Evolutionary conservation across 2,113 vertebrate species (phyloP).

Genomic region (Prunella fulvescens): DNA sequence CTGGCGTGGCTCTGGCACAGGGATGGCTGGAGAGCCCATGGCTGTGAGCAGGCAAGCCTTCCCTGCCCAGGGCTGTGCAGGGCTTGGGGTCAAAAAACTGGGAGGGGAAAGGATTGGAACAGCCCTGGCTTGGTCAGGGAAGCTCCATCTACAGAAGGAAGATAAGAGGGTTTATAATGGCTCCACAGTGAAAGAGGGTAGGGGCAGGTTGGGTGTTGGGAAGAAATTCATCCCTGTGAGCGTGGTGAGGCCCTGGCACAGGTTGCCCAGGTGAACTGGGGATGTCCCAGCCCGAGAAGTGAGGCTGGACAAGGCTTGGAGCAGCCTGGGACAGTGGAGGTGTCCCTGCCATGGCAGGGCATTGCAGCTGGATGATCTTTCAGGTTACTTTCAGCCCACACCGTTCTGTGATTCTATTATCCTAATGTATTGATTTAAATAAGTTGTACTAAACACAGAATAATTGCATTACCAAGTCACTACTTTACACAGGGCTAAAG

Average conservation of each 20-base stretch:
- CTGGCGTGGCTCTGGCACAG: fast-evolving
- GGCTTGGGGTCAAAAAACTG: fast-evolving
- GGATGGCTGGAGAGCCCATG: fast-evolving
- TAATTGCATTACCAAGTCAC: neutral
- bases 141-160: too few relatives aligned
- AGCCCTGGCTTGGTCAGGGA: neutral
- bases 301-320: neutral
- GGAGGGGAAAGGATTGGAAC: neutral
- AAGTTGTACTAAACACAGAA: neutral
- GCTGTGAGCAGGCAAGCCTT: neutral
- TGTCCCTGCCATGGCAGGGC: neutral
- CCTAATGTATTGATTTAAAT: neutral
- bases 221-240: neutral
- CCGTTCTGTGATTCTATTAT: neutral
- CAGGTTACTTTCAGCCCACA: neutral
- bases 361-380: too few relatives aligned
- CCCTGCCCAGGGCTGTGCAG: fast-evolving
- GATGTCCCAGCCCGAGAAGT: neutral
- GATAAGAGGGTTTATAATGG: neutral
- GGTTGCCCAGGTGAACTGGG: neutral
- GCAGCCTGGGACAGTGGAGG: fast-evolving
- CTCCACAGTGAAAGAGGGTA: neutral
- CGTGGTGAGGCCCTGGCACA: neutral
- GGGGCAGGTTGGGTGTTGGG: neutral
- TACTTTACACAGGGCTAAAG: neutral